Evolutionary conservation across 2,113 vertebrate species (phyloP), one percentile per base, ranked within the genome.

Genomic region (Campylomormyrus tamandua): DNA sequence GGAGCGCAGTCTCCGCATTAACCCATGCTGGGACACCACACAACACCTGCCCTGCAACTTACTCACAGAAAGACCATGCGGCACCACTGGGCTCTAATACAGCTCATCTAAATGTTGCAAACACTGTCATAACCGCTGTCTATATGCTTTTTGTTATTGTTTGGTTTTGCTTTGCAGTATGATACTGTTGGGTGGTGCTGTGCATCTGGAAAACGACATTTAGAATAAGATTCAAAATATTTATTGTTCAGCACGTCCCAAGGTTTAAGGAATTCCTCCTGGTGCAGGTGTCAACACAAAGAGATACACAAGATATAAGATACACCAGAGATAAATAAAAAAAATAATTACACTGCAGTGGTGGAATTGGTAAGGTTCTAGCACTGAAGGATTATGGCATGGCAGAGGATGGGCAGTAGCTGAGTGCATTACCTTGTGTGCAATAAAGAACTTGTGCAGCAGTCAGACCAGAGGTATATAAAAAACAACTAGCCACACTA

Each of bases 1-100:
- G 92, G 93, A 90, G 80, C 70, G 39, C 11, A 5, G 15, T 46
- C 70, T 42, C 87, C 3, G 0, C 21, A 31, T 89, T 90, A 83
- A 91, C 83, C 49, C 90, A 11, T 87, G n/a, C 86, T 21, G 87
- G 53, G 39, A 24, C 87, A n/a, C 27, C 9, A 21, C 10, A 17
- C 39, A 87, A 39, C 77, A 83, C 83, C 45, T 84, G 39, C 50
- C 11, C 24, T 50, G 45, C 42, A 84, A 42, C 19, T 45, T 42
- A 46, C 35, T 45, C 80, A 46, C 27, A 21, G 35, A 83, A 46
- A 46, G 7, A 42, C 24, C n/a, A 35, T 35, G n/a, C 10, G 3
- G 66, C 66, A 70, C 66, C 66, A 74, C 66, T 74, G n/a, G 27
- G 31, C 27, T 74, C 24, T 35, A 35, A 35, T 74, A 35, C n/a